These are phyloP conservation scores for Nasonia giraulti DNA, from an alignment of 1,140 invertebrate species.

Conservation along the genomic window DNA sequence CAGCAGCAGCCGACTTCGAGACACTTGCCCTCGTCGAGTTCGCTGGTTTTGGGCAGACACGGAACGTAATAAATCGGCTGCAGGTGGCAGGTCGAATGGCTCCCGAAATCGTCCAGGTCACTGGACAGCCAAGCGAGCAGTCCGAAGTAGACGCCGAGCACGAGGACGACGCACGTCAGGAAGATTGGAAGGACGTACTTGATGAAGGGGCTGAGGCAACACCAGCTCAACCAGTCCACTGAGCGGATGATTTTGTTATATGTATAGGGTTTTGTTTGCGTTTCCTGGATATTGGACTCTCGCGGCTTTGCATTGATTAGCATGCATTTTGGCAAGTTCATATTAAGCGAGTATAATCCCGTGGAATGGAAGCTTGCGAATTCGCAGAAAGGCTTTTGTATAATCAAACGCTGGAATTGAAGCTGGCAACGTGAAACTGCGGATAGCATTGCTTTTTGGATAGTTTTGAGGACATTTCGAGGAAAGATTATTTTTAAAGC, in stretches of 20 bases:
- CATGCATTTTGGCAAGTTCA: no score
- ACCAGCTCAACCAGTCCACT: conserved; percentile 49
- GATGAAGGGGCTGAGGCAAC: conserved; percentile 51
- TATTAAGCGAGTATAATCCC: no score
- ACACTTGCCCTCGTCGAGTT: conserved; percentile 40
- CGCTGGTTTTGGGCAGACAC: conserved; percentile 50
- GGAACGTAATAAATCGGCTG: conserved; percentile 51
- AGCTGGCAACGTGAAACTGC: no score
- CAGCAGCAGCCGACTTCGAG: conserved; percentile 55
- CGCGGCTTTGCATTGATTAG: no score
- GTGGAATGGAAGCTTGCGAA: no score
- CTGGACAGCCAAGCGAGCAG: conserved; percentile 31
- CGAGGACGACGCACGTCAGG: conserved; percentile 47
- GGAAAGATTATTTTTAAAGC: no score
- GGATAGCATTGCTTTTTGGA: no score
- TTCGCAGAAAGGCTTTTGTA: no score
- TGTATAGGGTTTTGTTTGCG: neutral
- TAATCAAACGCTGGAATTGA: no score
- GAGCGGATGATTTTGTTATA: neutral
- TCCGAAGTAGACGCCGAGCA: conserved; percentile 47
- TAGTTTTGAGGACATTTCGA: no score
- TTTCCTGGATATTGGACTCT: no score
- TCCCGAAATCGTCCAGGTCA: neutral
- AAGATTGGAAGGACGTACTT: conserved; percentile 56
- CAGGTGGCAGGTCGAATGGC: conserved; percentile 50